Percentiles rank a stretch among this genome's conserved stretches.
Conservation (phyloP, 2,888 invertebrate species). For the Ophioninae sp. region DNA sequence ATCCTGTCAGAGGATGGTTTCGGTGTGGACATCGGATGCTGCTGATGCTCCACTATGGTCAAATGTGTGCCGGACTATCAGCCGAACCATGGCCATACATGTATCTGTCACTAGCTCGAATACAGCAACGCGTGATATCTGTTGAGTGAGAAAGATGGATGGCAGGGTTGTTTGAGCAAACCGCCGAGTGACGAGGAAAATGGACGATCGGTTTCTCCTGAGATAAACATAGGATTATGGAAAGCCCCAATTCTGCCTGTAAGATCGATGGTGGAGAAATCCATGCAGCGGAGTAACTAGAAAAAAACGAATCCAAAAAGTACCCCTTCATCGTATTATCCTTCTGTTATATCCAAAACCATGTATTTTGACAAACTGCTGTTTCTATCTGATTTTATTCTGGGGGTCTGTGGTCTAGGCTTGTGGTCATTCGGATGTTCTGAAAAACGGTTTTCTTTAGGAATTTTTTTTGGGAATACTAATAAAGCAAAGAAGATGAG, state of each 20-base stretch:
- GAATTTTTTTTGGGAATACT: no score
- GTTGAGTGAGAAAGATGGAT: conserved; percentile 7
- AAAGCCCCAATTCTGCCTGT: conserved; percentile 19
- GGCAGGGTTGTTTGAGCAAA: conserved; percentile 40
- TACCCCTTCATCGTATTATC: no score
- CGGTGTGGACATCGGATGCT: conserved; percentile 63
- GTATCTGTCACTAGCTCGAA: conserved; percentile 37
- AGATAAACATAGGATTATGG: conserved; percentile 65
- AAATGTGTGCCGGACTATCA: conserved; percentile 32
- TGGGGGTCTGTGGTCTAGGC: no score
- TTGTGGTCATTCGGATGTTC: no score
- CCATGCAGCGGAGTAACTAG: neutral
- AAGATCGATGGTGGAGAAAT: conserved; percentile 57
- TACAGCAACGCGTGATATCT: conserved; percentile 30
- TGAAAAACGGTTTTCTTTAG: no score
- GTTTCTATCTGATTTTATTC: no score
- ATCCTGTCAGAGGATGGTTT: conserved; percentile 72
- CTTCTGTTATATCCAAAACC: no score
- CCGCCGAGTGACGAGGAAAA: conserved; percentile 69
- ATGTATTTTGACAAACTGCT: no score
- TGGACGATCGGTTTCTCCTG: conserved; percentile 70
- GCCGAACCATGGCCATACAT: neutral
- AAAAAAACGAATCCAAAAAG: neutral
- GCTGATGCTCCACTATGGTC: conserved; percentile 46
- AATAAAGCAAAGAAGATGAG: no score